phyloP scores from a whole-genome alignment of 2,888 invertebrate species.

The Athalia circularis region DNA sequence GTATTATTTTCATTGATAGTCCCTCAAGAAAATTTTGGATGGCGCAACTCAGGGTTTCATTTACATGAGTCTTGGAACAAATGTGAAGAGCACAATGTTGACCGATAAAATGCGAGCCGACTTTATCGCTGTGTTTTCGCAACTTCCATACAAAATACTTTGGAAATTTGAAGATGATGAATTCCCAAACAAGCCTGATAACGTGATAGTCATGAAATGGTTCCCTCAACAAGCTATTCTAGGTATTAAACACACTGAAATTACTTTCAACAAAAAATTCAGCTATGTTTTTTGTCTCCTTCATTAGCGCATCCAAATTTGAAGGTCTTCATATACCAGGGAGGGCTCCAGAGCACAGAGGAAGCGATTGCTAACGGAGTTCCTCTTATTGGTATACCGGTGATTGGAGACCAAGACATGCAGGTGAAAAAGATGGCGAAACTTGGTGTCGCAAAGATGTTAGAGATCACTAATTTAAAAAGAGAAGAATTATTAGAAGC shows the following conservation, averaged over 20 bases:
- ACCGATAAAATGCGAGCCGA: slow-evolving; percentile 68
- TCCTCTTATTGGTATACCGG: slow-evolving; percentile 60
- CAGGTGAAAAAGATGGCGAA: slow-evolving; percentile 50
- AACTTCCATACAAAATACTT: slow-evolving; percentile 72
- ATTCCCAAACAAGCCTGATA: slow-evolving; percentile 69
- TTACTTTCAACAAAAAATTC: background rate
- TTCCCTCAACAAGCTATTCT: slow-evolving; percentile 72
- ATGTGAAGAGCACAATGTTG: slow-evolving; percentile 73
- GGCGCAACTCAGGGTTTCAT: slow-evolving; percentile 74
- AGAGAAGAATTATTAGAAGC: slow-evolving; percentile 46
- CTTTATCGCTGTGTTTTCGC: slow-evolving; percentile 72
- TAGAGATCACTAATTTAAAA: slow-evolving; percentile 50
- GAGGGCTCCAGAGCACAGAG: slow-evolving; percentile 62
- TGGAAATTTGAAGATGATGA: slow-evolving; percentile 75
- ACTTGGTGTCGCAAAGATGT: slow-evolving; percentile 52
- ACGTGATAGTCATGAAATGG: slow-evolving; percentile 74
- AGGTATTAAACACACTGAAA: slow-evolving; percentile 56
- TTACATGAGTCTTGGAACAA: slow-evolving; percentile 75
- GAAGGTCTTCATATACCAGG: slow-evolving; percentile 60
- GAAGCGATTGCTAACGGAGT: slow-evolving; percentile 58
- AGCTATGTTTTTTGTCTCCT: too few relatives aligned
- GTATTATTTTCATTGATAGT: slow-evolving; percentile 47
- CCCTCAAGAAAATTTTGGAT: slow-evolving; percentile 73
- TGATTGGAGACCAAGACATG: slow-evolving; percentile 58
- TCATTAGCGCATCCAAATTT: slow-evolving; percentile 61